Evolutionary conservation across 2,888 invertebrate species (phyloP).

Genomic region (Tetramorium bicarinatum): DNA sequence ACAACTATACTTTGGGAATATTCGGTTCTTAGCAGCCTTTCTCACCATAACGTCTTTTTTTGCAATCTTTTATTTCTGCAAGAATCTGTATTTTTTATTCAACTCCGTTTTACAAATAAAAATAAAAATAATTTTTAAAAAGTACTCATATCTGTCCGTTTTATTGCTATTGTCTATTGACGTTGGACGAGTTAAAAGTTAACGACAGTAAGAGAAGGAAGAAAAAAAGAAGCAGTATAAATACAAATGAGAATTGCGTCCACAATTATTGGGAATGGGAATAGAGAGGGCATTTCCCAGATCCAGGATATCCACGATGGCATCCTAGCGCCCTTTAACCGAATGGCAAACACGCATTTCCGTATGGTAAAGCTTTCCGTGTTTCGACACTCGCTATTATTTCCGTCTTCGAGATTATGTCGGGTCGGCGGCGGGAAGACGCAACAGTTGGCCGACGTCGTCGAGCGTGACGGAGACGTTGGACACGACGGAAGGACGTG

Average conservation of each 20-base stretch:
- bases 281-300: not conserved
- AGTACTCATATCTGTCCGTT: not conserved
- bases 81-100: not conserved
- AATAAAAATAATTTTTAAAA: not conserved
- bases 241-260: not conserved
- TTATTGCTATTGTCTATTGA: too few species aligned
- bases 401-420: conserved; percentile 56
- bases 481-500: conserved; percentile 73
- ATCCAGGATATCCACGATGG: not conserved
- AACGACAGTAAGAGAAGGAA: not conserved
- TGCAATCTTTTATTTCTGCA: not conserved
- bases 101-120: not conserved
- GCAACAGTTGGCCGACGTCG: conserved; percentile 81
- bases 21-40: not conserved
- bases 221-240: not conserved
- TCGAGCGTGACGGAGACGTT: conserved; percentile 81
- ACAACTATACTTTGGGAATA: not conserved
- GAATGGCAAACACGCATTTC: conserved; percentile 3
- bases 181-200: not conserved
- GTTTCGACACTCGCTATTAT: conserved; percentile 55
- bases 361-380: conserved; percentile 5
- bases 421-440: conserved; percentile 64
- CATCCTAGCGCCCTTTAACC: conserved; percentile 15
- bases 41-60: not conserved
- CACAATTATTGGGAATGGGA: not conserved